phyloP scores from a whole-genome alignment of 2,113 vertebrate species.

The Peromyscus leucopus region DNA sequence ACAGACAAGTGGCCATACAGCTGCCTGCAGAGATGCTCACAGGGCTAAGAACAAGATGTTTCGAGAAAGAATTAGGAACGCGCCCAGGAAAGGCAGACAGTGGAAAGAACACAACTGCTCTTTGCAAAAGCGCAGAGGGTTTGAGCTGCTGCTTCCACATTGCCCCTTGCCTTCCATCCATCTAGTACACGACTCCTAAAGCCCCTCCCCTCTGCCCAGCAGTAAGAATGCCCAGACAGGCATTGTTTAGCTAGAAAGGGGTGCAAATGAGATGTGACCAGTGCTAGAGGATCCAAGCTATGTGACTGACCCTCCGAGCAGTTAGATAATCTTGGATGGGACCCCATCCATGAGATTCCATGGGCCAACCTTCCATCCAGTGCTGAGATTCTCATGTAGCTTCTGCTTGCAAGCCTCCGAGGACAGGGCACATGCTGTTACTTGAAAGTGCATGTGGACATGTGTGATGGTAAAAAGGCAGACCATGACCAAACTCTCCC shows the following conservation, averaged over 20 bases:
- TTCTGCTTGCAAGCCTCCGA: neutral
- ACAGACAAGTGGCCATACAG: neutral
- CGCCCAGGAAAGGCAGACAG: constrained; percentile 73
- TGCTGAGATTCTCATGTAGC: rapidly evolving
- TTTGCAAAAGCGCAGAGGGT: constrained; percentile 76
- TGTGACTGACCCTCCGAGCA: neutral
- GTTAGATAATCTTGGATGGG: constrained; percentile 64
- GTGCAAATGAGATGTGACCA: constrained; percentile 68
- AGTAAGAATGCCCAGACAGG: constrained; percentile 52
- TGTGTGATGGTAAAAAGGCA: neutral
- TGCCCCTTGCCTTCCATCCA: constrained; percentile 81
- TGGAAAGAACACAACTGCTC: constrained; percentile 72
- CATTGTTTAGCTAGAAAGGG: constrained; percentile 76
- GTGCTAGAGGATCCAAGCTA: constrained; percentile 68
- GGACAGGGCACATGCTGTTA: neutral
- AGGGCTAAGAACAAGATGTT: neutral
- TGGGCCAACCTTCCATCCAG: neutral
- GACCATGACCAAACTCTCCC: neutral
- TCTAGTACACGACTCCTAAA: constrained; percentile 79
- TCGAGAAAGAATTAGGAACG: neutral
- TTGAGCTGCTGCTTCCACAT: constrained; percentile 67
- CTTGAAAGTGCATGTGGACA: neutral
- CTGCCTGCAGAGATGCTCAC: constrained; percentile 26
- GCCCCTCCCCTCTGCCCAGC: constrained; percentile 66
- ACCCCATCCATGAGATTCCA: neutral